phyloP scores from a whole-genome alignment of 2,888 invertebrate genomes.

The Dicranocentrus wangi region DNA sequence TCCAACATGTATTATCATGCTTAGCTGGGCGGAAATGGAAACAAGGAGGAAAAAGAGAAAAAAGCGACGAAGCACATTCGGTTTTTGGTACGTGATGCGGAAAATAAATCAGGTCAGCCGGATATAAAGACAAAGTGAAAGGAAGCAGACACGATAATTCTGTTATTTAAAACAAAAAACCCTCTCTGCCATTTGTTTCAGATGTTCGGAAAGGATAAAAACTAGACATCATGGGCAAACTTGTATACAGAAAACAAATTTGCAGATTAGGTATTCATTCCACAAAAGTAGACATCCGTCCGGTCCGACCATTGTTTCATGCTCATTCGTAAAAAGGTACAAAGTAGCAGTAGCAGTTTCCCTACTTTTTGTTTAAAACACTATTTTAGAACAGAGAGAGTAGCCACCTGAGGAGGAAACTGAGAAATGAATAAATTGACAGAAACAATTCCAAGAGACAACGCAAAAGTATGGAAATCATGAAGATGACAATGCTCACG shows the following conservation, averaged over 20 bases:
- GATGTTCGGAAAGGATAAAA: no score
- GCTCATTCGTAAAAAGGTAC: background rate
- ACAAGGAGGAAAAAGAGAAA: background rate
- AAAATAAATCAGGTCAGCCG: background rate
- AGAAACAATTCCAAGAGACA: conserved; percentile 15
- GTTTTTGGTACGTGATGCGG: conserved; percentile 1
- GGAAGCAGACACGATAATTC: no score
- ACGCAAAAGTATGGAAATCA: conserved; percentile 5
- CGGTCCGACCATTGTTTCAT: background rate
- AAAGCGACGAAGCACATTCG: background rate
- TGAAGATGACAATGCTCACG: conserved; percentile 6
- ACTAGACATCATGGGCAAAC: no score
- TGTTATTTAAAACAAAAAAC: no score
- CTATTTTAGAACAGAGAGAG: background rate
- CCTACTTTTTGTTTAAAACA: background rate
- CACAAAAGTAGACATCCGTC: conserved; percentile 9
- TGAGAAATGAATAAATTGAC: conserved; percentile 17
- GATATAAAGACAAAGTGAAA: background rate
- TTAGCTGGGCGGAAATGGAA: background rate
- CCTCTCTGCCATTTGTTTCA: no score
- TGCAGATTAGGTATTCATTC: no score
- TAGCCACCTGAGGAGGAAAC: conserved; percentile 12
- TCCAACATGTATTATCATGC: background rate
- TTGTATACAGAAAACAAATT: no score
- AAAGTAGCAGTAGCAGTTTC: no score